phyloP scores from a whole-genome alignment of 2,797 vertebrate genomes.

The Scleropages formosus region DNA sequence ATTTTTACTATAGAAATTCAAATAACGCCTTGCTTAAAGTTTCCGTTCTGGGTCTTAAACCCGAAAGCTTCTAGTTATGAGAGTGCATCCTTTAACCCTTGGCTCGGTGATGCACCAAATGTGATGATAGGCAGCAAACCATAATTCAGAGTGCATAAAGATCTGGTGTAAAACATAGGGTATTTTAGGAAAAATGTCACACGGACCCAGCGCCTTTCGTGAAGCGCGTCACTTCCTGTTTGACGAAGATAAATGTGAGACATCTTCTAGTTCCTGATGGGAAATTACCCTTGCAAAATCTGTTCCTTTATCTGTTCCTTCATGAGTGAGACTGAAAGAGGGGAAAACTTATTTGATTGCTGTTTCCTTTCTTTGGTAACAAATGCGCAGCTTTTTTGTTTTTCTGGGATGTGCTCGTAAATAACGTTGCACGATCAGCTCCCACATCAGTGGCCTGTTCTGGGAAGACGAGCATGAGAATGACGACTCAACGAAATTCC shows the following conservation, averaged over 20 bases:
- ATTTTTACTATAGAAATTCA: neutral
- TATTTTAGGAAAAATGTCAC: neutral
- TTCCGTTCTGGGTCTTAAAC: neutral
- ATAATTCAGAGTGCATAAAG: too few relatives aligned
- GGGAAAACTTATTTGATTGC: neutral
- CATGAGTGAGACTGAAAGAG: neutral
- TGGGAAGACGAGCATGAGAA: slow-evolving; percentile 45
- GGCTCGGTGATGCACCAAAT: neutral
- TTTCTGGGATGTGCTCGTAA: neutral
- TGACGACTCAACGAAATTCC: slow-evolving; percentile 34
- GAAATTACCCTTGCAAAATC: neutral
- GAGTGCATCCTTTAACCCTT: neutral
- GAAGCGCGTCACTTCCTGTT: neutral
- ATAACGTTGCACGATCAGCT: neutral
- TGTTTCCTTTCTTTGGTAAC: neutral
- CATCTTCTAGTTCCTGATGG: neutral
- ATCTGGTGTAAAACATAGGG: too few relatives aligned
- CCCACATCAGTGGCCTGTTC: slow-evolving; percentile 47
- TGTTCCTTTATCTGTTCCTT: neutral
- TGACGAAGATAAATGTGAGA: neutral
- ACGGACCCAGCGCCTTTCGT: neutral
- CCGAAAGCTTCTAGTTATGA: too few relatives aligned
- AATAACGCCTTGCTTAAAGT: neutral
- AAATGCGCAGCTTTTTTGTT: neutral
- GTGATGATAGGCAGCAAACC: neutral